phyloP scores from a whole-genome alignment of 2,797 vertebrate species.

The Glyptemys insculpta region DNA sequence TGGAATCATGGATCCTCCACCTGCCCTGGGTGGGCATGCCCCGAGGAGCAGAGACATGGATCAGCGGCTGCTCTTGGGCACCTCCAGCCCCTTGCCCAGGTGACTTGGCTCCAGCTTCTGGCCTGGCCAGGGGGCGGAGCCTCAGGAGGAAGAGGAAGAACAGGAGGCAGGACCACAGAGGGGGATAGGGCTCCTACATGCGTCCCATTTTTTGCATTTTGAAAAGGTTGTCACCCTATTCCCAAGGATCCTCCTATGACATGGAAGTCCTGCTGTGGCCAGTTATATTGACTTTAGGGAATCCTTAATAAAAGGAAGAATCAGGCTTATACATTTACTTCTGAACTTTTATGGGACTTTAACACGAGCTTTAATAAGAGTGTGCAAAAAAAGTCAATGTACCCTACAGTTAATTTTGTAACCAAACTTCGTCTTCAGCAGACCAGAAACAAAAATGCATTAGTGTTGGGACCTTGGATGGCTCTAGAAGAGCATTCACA shows the following conservation, averaged over 20 bases:
- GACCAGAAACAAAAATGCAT: background rate
- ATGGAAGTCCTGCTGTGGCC: background rate
- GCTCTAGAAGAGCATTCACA: background rate
- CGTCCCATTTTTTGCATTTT: too few species aligned
- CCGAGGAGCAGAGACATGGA: too few species aligned
- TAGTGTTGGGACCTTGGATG: background rate
- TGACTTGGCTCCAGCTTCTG: too few species aligned
- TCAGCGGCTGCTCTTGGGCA: too few species aligned
- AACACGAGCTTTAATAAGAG: background rate
- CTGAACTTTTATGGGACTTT: background rate
- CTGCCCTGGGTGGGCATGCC: too few species aligned
- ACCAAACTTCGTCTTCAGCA: background rate
- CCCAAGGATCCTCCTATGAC: background rate
- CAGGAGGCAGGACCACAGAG: too few species aligned
- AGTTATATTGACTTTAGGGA: background rate
- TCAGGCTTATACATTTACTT: background rate
- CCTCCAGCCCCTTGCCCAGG: too few species aligned
- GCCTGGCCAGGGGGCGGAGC: too few species aligned
- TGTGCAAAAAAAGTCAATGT: background rate
- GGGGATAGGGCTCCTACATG: too few species aligned
- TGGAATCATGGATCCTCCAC: too few species aligned
- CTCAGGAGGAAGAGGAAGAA: too few species aligned
- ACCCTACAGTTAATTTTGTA: background rate
- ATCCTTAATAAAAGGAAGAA: background rate
- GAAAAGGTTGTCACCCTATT: too few species aligned